Base-by-base conservation (phyloP, 2,113 vertebrate genomes). In the Lamprologus tigripictilis region DNA sequence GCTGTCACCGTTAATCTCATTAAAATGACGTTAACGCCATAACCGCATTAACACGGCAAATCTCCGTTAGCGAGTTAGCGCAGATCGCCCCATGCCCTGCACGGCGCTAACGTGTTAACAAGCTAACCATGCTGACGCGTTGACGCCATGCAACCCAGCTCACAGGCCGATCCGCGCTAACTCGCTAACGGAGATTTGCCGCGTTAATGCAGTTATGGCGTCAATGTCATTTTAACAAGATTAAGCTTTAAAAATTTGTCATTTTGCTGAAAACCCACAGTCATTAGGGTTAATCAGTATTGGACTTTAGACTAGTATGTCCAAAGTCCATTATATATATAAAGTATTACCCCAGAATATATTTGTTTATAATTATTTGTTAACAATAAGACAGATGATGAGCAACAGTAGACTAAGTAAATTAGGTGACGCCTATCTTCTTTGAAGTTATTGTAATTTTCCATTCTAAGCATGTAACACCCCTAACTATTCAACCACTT, bases 1-100 rank as follows among this genome's bases (percentile, higher is more conserved):
- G 9, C 58, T 61, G 16, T 61, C 58, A 19, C 5, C 9, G 9
- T 61, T 61, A 61, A 61, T 61, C 28, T 61, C 58, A 33, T 61
- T 61, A 11, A 61, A 61, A 61, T 61, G 1, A 33, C 4, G 16
- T 61, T 61, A 33, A 61, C 28, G 5, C 58, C 58, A 33, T 33
- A 61, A 33, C 57, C 9, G 16, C 58, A 61, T 61, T 61, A 33
- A 33, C 3, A 19, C 1, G 0, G 28, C 57, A 61, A 61, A 61
- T 61, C 16, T 61, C 28, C 16, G 0, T 61, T 11, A 61, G 57
- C 9, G 2, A 61, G 28, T 61, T 61, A 19, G 16, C 3, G 5
- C 57, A 33, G 57, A 61, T 61, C 5, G 0, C 28, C 57, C 2
- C 14, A 0, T 61, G 58, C 28, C 16, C 28, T 0, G 4, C 58